Evolutionary conservation across 2,888 invertebrate species (phyloP).

Genomic region (Cataglyphis albicans): DNA sequence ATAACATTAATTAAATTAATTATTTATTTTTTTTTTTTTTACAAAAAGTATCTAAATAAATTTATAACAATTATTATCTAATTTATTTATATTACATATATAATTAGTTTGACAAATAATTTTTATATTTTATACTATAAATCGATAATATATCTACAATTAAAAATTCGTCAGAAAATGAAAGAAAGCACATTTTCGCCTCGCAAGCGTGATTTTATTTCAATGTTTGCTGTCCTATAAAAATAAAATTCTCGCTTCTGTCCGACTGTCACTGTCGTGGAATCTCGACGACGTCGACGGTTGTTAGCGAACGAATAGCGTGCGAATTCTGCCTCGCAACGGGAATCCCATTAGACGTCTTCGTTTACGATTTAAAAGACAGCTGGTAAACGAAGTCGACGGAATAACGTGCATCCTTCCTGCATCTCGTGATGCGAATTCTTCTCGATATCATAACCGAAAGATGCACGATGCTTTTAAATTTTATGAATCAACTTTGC

Average conservation of each 20-base stretch:
- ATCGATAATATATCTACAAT: not conserved
- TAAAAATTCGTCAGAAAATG: not conserved
- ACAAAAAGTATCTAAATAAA: not conserved
- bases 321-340: not conserved
- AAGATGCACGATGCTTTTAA: not conserved
- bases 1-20: not conserved
- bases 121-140: not conserved
- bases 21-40: not conserved
- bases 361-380: constrained; percentile 28
- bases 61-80: not conserved
- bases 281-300: not conserved
- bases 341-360: constrained; percentile 10
- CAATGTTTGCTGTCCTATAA: not conserved
- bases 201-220: not conserved
- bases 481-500: constrained; percentile 14
- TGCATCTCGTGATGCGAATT: not conserved
- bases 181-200: not conserved
- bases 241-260: not conserved
- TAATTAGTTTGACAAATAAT: not conserved
- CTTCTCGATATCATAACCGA: not conserved
- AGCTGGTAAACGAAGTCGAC: not conserved
- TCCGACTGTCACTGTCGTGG: not conserved
- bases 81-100: not conserved
- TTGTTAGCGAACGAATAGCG: not conserved
- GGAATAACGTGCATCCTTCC: constrained; percentile 4